phyloP scores from a whole-genome alignment of 1,140 invertebrate species.

The Heterodera carotae region DNA sequence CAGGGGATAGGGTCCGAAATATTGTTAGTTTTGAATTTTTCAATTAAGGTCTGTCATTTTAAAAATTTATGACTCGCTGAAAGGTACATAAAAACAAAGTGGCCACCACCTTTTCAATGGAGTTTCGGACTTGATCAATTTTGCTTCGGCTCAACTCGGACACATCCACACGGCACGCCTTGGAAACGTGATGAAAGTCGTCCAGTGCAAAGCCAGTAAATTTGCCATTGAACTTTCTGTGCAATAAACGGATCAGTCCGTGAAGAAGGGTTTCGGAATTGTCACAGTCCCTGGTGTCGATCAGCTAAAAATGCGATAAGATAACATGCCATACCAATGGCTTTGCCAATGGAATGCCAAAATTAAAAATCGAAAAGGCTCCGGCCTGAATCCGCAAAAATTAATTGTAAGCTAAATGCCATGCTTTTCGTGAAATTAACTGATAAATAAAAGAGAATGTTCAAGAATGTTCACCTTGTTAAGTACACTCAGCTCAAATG shows the following conservation, averaged over 20 bases:
- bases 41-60: too few relatives aligned
- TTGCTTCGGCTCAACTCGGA: conserved; percentile 31
- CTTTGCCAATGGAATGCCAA: too few relatives aligned
- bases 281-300: conserved; percentile 45
- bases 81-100: too few relatives aligned
- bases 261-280: conserved; percentile 50
- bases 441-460: conserved; percentile 21
- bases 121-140: conserved; percentile 8
- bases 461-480: conserved; percentile 32
- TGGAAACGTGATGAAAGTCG: conserved; percentile 46
- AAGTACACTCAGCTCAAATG: conserved; percentile 43
- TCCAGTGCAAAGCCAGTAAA: conserved; percentile 37
- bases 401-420: too few relatives aligned
- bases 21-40: too few relatives aligned
- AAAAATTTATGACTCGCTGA: too few relatives aligned
- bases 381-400: too few relatives aligned
- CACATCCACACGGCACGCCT: conserved; percentile 37
- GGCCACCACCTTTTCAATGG: not conserved
- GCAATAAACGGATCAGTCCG: conserved; percentile 36
- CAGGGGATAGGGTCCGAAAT: too few relatives aligned
- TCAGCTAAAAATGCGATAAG: conserved; percentile 31
- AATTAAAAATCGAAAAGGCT: too few relatives aligned
- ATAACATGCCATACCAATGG: too few relatives aligned
- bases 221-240: conserved; percentile 42
- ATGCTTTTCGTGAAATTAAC: too few relatives aligned